Evolutionary conservation across 92 coral and sea anemone genomes (phyloP).

Genomic region (Montipora capitata): DNA sequence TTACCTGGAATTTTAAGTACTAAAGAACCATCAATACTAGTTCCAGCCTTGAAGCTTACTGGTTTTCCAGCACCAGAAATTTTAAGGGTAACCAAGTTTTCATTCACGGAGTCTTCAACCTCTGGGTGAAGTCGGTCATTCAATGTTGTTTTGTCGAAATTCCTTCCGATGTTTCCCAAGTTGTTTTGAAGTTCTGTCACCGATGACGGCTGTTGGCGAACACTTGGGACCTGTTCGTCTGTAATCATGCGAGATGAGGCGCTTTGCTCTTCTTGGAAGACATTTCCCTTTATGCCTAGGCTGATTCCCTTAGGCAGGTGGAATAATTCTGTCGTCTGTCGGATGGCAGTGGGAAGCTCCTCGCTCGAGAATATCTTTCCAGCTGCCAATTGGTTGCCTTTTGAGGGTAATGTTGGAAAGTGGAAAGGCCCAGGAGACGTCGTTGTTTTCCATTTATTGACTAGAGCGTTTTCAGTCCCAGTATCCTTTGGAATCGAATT

Average conservation of each 20-base stretch:
- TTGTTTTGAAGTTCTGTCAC: not conserved
- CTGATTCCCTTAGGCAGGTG: constrained; percentile 11
- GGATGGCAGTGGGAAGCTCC: not conserved
- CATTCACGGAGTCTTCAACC: not conserved
- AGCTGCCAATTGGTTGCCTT: constrained; percentile 7
- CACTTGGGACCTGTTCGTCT: constrained; percentile 24
- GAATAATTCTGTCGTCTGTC: not conserved
- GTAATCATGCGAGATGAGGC: constrained; percentile 5
- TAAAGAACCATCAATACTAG: constrained; percentile 86
- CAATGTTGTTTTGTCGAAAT: not conserved
- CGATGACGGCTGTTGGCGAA: not conserved
- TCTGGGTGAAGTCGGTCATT: constrained; percentile 1
- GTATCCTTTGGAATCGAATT: not conserved
- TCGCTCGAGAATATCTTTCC: constrained; percentile 28
- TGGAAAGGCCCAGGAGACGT: constrained; percentile 11
- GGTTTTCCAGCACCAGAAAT: constrained; percentile 86
- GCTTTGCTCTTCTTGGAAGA: constrained; percentile 12
- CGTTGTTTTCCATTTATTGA: constrained; percentile 18
- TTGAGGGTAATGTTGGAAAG: constrained; percentile 31
- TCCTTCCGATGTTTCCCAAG: not conserved
- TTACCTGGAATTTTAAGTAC: constrained; percentile 78
- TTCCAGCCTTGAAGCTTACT: constrained; percentile 89
- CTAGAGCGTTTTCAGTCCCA: not conserved
- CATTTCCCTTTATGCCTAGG: constrained; percentile 12
- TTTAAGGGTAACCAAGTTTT: constrained; percentile 70